phyloP scores from a whole-genome alignment of 2,113 vertebrate species.

The Falco punctatus region DNA sequence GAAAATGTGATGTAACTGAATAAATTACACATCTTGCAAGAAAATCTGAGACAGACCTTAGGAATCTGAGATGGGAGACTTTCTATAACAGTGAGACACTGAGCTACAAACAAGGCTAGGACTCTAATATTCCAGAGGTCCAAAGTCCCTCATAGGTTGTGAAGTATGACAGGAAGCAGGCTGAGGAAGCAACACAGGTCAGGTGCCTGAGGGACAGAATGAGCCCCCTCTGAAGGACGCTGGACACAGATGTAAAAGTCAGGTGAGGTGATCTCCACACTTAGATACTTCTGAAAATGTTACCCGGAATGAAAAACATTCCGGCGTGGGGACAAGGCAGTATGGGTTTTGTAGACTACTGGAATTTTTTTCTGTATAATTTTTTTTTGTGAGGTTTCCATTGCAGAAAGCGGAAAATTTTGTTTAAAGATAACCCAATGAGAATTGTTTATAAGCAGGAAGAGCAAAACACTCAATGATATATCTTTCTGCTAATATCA shows the following conservation, averaged over 20 bases:
- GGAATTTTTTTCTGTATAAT: background rate
- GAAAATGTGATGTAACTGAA: background rate
- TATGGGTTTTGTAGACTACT: background rate
- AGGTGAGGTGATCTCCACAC: background rate
- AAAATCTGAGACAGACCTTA: background rate
- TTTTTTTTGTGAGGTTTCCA: background rate
- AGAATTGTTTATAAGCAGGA: background rate
- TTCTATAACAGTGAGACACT: background rate
- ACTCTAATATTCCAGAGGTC: background rate
- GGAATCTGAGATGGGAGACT: background rate
- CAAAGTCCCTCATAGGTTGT: background rate
- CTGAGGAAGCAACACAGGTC: background rate
- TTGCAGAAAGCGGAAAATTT: background rate
- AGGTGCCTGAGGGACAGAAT: background rate
- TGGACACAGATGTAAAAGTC: background rate
- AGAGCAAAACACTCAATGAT: slow-evolving; percentile 20
- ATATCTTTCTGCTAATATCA: slow-evolving; percentile 17
- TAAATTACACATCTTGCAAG: background rate
- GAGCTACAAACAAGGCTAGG: background rate
- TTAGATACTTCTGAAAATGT: background rate
- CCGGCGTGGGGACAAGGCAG: background rate
- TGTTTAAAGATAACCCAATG: background rate
- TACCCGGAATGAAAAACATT: background rate
- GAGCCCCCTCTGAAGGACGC: background rate
- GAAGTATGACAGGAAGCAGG: background rate